Conservation (phyloP, 1,140 invertebrate species). For the Drosophila sechellia region DNA sequence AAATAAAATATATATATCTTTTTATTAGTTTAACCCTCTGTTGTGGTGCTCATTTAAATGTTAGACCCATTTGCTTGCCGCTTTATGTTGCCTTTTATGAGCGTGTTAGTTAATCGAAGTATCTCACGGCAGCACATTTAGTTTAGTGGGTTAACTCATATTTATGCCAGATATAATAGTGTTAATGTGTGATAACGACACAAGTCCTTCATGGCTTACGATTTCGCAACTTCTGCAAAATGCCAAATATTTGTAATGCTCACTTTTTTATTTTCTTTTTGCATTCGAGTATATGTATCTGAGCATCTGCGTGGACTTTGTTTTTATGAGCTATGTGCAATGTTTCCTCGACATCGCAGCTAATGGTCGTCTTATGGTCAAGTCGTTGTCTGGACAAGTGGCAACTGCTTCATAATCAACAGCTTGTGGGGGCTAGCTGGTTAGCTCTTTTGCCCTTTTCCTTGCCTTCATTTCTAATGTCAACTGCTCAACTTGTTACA, state of each 20-base stretch:
- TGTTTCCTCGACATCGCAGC: slow-evolving; percentile 3
- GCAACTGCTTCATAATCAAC: slow-evolving; percentile 60
- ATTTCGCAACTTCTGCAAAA: slow-evolving; percentile 9
- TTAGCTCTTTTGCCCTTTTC: slow-evolving; percentile 31
- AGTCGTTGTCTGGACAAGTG: slow-evolving; percentile 56
- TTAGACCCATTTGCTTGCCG: not conserved
- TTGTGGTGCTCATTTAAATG: not conserved
- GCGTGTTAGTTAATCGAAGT: not conserved
- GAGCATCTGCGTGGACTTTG: slow-evolving; percentile 21
- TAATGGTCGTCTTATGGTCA: slow-evolving; percentile 6
- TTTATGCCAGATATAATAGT: not conserved
- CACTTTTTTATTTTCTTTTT: slow-evolving; percentile 33
- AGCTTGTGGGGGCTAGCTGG: slow-evolving; percentile 29
- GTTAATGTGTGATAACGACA: slow-evolving; percentile 2
- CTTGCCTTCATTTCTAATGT: slow-evolving; percentile 30
- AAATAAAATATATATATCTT: no score
- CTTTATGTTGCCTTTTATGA: not conserved
- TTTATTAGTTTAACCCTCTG: no score
- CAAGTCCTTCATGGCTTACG: slow-evolving; percentile 12
- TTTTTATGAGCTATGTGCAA: slow-evolving; percentile 34
- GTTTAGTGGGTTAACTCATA: slow-evolving; percentile 12
- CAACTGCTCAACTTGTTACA: slow-evolving; percentile 27
- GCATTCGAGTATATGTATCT: slow-evolving; percentile 4
- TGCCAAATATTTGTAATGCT: slow-evolving; percentile 2
- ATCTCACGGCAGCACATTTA: not conserved